A percentile compares a stretch with the other conserved stretches of the same genome.
These are phyloP conservation scores for Entomyzon cyanotis DNA, from an alignment of 2,113 vertebrate species.

Conservation along the genomic window DNA sequence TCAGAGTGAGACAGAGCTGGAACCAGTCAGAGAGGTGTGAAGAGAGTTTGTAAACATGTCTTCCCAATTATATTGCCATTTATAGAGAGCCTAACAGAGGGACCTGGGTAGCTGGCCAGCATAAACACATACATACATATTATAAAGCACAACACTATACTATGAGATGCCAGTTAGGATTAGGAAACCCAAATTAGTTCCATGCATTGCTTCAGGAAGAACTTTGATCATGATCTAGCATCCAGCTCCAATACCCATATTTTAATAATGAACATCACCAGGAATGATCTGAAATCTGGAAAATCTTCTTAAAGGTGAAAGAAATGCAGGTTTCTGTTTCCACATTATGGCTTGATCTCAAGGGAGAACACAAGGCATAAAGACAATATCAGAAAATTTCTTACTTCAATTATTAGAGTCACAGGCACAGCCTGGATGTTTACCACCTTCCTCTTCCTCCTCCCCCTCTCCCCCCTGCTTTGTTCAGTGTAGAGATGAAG, in stretches of 20 bases:
- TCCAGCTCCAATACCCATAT: neutral
- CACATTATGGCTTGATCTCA: neutral
- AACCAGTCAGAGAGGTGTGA: neutral
- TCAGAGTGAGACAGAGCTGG: neutral
- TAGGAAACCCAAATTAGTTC: neutral
- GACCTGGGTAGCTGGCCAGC: neutral
- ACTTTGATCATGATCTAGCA: neutral
- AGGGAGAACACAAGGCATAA: neutral
- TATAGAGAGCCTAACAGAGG: neutral
- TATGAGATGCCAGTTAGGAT: neutral
- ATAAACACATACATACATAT: neutral
- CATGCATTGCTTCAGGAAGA: neutral
- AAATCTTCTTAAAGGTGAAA: neutral
- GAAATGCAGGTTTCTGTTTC: neutral
- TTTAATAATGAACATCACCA: neutral
- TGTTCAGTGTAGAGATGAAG: neutral
- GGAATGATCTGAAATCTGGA: neutral
- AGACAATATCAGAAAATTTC: neutral
- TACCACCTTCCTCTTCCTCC: neutral
- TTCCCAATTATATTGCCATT: neutral
- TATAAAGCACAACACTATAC: neutral
- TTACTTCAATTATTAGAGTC: neutral
- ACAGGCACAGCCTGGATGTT: neutral
- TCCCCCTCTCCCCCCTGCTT: neutral
- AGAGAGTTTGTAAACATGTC: neutral